A percentile compares a stretch with the other conserved stretches of the same genome.
phyloP scores from a whole-genome alignment of 2,888 invertebrate genomes.

The Nomada ruficornis region DNA sequence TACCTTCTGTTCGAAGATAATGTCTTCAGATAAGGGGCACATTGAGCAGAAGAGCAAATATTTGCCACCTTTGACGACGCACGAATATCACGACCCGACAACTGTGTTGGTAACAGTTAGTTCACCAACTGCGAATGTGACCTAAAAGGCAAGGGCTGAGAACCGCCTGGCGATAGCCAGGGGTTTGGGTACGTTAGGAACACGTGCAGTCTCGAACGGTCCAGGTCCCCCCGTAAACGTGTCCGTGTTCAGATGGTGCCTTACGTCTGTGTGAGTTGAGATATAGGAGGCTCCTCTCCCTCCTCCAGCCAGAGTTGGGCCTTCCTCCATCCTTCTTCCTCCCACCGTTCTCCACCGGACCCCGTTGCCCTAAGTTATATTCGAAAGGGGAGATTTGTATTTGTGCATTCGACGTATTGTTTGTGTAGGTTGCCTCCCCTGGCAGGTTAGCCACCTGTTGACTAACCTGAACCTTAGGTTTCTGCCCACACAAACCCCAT shows the following conservation, averaged over 20 bases:
- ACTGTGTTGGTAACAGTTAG: slow-evolving; percentile 9
- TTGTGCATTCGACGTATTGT: slow-evolving; percentile 83
- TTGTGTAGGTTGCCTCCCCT: slow-evolving; percentile 82
- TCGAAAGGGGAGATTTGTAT: slow-evolving; percentile 81
- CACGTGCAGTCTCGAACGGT: slow-evolving; percentile 84
- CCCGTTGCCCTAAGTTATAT: slow-evolving; percentile 75
- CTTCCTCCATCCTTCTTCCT: slow-evolving; percentile 57
- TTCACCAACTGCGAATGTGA: neutral
- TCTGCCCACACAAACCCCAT: slow-evolving; percentile 79
- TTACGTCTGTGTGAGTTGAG: slow-evolving; percentile 78
- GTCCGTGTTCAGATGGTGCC: slow-evolving; percentile 80
- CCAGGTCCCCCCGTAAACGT: slow-evolving; percentile 79
- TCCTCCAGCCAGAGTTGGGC: slow-evolving; percentile 29
- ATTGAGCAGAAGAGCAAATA: slow-evolving; percentile 25
- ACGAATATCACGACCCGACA: slow-evolving; percentile 4
- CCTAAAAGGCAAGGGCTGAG: slow-evolving; percentile 71
- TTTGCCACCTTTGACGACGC: slow-evolving; percentile 2
- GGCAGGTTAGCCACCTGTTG: slow-evolving; percentile 84
- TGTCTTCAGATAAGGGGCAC: neutral
- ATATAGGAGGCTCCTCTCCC: slow-evolving; percentile 77
- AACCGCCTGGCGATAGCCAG: slow-evolving; percentile 78
- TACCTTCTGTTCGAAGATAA: neutral
- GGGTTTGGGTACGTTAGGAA: slow-evolving; percentile 83
- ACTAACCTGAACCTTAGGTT: slow-evolving; percentile 81
- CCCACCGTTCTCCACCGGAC: slow-evolving; percentile 33